phyloP scores from a whole-genome alignment of 2,888 invertebrate species.

The Blera fallax region DNA sequence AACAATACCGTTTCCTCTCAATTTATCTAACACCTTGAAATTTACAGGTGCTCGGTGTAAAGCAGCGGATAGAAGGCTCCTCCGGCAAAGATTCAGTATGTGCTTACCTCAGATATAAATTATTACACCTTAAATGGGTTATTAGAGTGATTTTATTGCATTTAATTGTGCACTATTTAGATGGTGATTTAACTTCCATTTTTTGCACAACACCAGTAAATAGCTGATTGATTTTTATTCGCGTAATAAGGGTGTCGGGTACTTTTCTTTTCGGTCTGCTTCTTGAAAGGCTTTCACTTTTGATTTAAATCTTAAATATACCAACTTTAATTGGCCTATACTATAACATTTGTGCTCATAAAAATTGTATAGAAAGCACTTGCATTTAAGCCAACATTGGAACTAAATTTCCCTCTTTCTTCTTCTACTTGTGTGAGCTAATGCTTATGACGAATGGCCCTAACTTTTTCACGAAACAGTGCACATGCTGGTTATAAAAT shows the following conservation, averaged over 20 bases:
- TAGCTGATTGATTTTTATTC: conserved; percentile 55
- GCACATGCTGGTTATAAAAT: neutral
- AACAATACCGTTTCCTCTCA: neutral
- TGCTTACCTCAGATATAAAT: conserved; percentile 28
- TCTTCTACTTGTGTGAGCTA: neutral
- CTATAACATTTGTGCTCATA: conserved; percentile 1
- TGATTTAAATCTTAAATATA: neutral
- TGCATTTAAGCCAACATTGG: neutral
- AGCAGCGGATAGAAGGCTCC: neutral
- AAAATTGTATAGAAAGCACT: neutral
- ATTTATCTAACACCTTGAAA: neutral
- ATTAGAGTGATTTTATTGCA: conserved; percentile 60
- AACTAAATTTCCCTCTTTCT: neutral
- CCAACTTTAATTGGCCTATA: neutral
- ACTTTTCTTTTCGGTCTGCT: conserved; percentile 19
- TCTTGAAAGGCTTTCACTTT: conserved; percentile 56
- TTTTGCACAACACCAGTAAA: neutral
- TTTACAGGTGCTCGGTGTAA: neutral
- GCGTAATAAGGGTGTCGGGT: conserved; percentile 39
- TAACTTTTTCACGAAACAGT: conserved; percentile 7
- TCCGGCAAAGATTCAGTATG: neutral
- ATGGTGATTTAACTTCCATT: conserved; percentile 6
- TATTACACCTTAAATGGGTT: conserved; percentile 52
- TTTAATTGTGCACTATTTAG: conserved; percentile 41
- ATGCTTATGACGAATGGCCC: conserved; percentile 18